Conservation (phyloP, 2,888 invertebrate species). For the Ecliptopera silaceata region DNA sequence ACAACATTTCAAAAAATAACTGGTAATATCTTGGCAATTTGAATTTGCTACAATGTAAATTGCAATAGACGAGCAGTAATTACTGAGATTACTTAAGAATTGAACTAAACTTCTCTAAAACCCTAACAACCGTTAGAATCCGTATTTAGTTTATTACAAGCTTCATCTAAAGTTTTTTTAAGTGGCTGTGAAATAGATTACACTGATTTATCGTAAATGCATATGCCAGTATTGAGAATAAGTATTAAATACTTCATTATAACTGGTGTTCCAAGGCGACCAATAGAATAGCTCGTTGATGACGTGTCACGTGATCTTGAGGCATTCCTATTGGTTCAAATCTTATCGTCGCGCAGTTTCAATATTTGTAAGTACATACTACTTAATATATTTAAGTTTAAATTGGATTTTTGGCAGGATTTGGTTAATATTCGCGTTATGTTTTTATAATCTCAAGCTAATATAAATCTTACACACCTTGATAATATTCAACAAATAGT, state of each 20-base stretch:
- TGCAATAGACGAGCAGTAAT: too few relatives aligned
- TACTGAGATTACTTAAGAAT: not conserved
- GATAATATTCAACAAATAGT: too few relatives aligned
- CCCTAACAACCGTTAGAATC: not conserved
- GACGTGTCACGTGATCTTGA: not conserved
- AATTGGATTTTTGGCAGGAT: too few relatives aligned
- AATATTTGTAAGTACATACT: too few relatives aligned
- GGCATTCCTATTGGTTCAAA: conserved; percentile 1
- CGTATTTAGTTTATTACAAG: conserved; percentile 34
- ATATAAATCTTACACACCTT: too few relatives aligned
- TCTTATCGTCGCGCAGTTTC: too few relatives aligned
- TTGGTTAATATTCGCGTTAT: too few relatives aligned
- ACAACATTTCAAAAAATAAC: conserved; percentile 2
- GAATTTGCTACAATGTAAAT: too few relatives aligned
- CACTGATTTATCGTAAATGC: conserved; percentile 24
- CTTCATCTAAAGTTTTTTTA: conserved; percentile 57
- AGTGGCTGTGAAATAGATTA: conserved; percentile 77
- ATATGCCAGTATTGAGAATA: conserved; percentile 32
- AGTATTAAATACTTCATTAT: conserved; percentile 30
- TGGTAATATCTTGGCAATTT: not conserved
- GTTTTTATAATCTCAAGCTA: too few relatives aligned
- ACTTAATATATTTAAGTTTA: too few relatives aligned
- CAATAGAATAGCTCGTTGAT: conserved; percentile 1
- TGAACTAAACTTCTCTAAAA: conserved; percentile 13
- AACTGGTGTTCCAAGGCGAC: not conserved